phyloP scores from a whole-genome alignment of 2,888 invertebrate species.

The Mimachlamys varia region DNA sequence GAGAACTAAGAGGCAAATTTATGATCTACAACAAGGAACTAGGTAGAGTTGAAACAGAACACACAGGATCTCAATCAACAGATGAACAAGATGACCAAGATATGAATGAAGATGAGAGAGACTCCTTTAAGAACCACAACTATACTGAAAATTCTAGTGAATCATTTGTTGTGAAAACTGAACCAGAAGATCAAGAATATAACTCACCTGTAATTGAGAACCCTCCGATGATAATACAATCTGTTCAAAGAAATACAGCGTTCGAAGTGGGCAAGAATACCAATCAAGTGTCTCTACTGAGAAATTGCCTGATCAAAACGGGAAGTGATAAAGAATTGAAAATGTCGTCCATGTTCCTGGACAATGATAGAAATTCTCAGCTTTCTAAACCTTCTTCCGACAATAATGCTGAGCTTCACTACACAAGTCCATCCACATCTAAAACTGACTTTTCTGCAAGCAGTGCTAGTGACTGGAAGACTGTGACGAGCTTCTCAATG shows the following conservation, averaged over 20 bases:
- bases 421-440: neutral
- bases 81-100: constrained; percentile 9
- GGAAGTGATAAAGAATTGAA: neutral
- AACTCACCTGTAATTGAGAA: neutral
- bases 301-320: neutral
- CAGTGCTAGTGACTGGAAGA: neutral
- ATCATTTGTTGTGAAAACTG: constrained; percentile 12
- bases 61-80: neutral
- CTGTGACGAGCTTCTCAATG: neutral
- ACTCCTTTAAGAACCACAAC: neutral
- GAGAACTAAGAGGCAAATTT: neutral
- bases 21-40: constrained; percentile 32
- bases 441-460: neutral
- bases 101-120: constrained; percentile 5
- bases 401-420: neutral
- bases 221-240: neutral
- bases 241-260: neutral
- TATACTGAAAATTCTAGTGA: neutral
- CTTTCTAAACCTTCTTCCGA: neutral
- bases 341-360: neutral
- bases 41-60: constrained; percentile 6
- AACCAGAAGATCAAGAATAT: constrained; percentile 16
- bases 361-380: constrained; percentile 21
- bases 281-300: neutral
- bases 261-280: neutral